Evolutionary conservation across 2,888 invertebrate genomes (phyloP).

Genomic region (Cinara cedri): DNA sequence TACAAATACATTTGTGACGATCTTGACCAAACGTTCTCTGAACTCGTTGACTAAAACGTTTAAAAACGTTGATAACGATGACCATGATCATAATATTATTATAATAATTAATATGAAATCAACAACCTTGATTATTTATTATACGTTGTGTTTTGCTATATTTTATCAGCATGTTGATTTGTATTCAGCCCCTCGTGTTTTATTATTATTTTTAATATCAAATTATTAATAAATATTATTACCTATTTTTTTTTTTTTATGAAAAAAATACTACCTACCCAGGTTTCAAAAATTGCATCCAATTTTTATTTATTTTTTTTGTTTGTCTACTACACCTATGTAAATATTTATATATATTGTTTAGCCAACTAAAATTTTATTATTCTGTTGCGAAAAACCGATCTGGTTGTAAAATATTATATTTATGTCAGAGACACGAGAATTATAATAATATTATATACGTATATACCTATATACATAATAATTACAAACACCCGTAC

Average conservation of each 20-base stretch:
- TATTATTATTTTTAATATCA: constrained; percentile 16
- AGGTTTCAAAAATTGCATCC: constrained; percentile 33
- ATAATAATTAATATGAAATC: constrained; percentile 29
- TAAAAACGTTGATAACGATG: constrained; percentile 7
- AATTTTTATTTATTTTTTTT: constrained; percentile 36
- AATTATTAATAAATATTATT: constrained; percentile 9
- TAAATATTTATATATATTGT: constrained; percentile 53
- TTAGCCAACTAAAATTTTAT: not conserved
- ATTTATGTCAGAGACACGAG: too few species aligned
- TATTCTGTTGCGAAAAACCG: constrained; percentile 22
- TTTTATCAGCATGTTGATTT: constrained; percentile 55
- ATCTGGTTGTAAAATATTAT: not conserved
- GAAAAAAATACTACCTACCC: not conserved
- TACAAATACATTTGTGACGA: constrained; percentile 81
- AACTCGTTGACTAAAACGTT: constrained; percentile 68
- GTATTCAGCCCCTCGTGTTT: constrained; percentile 30
- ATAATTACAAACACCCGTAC: constrained; percentile 41
- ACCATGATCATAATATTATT: constrained; percentile 18
- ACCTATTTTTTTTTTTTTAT: too few species aligned
- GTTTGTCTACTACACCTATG: constrained; percentile 26
- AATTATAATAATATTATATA: too few species aligned
- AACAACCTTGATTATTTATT: constrained; percentile 36
- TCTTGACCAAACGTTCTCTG: constrained; percentile 77
- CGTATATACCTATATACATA: not conserved
- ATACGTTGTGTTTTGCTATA: constrained; percentile 50